Conservation (phyloP, 2,113 vertebrate species). For the Neopipo cinnamomea region DNA sequence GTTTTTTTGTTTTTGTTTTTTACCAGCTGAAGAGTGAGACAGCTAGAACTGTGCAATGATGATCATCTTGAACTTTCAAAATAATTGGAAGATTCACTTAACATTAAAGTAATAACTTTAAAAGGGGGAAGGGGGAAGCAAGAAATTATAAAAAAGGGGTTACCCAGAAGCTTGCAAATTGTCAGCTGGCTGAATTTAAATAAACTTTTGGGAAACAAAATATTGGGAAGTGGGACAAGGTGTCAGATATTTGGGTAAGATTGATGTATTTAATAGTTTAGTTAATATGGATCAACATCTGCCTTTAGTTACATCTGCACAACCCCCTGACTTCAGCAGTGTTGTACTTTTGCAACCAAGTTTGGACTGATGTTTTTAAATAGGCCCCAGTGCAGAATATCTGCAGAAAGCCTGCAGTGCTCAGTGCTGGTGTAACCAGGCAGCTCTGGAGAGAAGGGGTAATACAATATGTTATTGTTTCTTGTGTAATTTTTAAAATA, state of each 20-base stretch:
- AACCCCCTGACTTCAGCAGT: slow-evolving; percentile 12
- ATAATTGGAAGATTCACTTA: not conserved
- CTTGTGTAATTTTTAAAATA: slow-evolving; percentile 36
- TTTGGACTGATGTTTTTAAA: slow-evolving; percentile 50
- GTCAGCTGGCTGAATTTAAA: slow-evolving; percentile 28
- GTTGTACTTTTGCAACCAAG: slow-evolving; percentile 33
- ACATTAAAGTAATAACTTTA: not conserved
- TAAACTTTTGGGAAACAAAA: slow-evolving; percentile 30
- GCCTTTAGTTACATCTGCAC: slow-evolving; percentile 57
- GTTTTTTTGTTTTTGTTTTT: not conserved
- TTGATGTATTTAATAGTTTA: slow-evolving; percentile 55
- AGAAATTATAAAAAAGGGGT: not conserved
- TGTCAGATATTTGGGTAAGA: slow-evolving; percentile 29
- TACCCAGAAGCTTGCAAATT: slow-evolving; percentile 30
- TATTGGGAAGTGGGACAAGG: slow-evolving; percentile 3
- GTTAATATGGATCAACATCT: slow-evolving; percentile 61
- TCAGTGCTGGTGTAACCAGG: slow-evolving; percentile 4
- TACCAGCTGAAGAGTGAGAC: not conserved
- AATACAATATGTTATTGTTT: slow-evolving; percentile 59
- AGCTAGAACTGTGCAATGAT: not conserved
- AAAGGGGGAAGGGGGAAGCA: not conserved
- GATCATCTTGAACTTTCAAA: not conserved
- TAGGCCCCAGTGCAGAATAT: slow-evolving; percentile 11
- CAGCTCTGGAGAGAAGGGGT: slow-evolving; percentile 16
- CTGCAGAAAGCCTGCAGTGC: not conserved